Evolutionary conservation across 2,888 invertebrate species (phyloP), one percentile per base, ranked within the genome.

Genomic region (Ochropleura plecta): DNA sequence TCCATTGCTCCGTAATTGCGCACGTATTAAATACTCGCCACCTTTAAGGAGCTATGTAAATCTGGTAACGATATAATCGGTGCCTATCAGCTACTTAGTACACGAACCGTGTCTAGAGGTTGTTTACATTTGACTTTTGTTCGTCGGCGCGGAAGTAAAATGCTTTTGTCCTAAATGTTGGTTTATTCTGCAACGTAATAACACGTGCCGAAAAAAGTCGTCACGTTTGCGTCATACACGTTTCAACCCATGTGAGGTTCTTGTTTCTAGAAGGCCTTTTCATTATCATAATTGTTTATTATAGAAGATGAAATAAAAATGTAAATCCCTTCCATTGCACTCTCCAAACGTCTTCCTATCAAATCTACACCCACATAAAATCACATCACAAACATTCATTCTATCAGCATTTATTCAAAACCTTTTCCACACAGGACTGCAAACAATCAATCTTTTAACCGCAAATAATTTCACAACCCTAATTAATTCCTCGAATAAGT

Each of bases 61-160:
- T 85, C 80, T 83, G 81, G 79, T 82, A 79, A 76, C 85, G 89
- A 86, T 88, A 89, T 86, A 89, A 90, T 90, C 88, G 85, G 86
- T 86, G 82, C 88, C 86, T 90, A 91, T 90, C 88, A 88, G 83
- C 91, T 89, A 90, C 90, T 90, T 91, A 90, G 91, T 92, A 91
- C 90, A 88, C 89, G 91, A 86, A 86, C 89, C 90, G 89, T 88
- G 89, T 87, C 91, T 92, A 93, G 92, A 96, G 95, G 96, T 96
- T 96, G 92, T 96, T 96, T 95, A 96, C 96, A 95, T 95, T 95
- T 96, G 96, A 96, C 96, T 96, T 96, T 96, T 92, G 92, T 92
- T 90, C 93, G 92, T 89, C 89, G 88, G 90, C 88, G 89, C 96
- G 96, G 96, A 96, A 96, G 96, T 95, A 90, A 92, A 91, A 92